These are phyloP conservation scores for Esperia sulphurella DNA, from an alignment of 2,888 invertebrate genomes.

Conservation along the genomic window DNA sequence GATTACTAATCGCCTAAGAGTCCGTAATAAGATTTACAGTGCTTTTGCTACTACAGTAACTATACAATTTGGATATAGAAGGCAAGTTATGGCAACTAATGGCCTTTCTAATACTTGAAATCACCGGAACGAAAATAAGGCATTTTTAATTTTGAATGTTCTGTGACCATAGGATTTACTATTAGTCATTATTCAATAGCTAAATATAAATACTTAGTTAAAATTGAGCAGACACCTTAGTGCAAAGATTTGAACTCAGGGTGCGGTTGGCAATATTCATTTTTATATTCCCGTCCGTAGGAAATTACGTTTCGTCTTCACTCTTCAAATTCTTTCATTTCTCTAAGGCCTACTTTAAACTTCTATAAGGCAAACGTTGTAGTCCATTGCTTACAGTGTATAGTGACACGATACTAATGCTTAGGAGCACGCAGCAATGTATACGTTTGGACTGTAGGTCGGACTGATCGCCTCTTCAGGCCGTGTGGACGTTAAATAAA, in stretches of 20 bases:
- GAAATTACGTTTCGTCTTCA: conserved; percentile 50
- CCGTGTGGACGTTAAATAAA: not conserved
- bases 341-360: conserved; percentile 8
- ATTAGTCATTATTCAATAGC: too few species aligned
- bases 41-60: too few species aligned
- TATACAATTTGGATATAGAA: too few species aligned
- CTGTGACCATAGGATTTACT: too few species aligned
- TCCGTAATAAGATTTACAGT: too few species aligned
- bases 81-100: too few species aligned
- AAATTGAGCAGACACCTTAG: conserved; percentile 8
- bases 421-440: not conserved
- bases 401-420: not conserved
- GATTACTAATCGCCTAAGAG: too few species aligned
- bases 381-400: not conserved
- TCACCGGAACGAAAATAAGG: too few species aligned
- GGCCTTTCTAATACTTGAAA: too few species aligned
- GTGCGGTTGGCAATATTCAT: conserved; percentile 48
- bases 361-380: not conserved
- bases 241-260: conserved; percentile 26
- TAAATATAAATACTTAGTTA: too few species aligned
- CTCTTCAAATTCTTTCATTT: conserved; percentile 39
- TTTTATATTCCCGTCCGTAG: conserved; percentile 77
- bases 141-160: too few species aligned
- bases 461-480: not conserved
- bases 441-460: not conserved